Base-by-base conservation (phyloP, 2,113 vertebrate species). In the Calypte anna region DNA sequence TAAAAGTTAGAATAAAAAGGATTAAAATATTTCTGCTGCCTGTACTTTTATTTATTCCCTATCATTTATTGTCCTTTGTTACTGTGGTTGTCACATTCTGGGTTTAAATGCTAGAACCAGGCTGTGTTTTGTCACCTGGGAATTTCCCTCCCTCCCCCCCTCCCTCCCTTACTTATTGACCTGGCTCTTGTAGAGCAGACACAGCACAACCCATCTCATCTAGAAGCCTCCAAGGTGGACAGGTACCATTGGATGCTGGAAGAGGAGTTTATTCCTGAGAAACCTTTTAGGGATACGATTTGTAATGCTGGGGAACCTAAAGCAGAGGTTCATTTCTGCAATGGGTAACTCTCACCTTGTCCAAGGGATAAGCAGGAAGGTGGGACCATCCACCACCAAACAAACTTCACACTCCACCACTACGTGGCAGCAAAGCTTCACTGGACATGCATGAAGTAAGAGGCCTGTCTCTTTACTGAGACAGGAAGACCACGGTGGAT, bases 381-480 rank as follows among this genome's bases (percentile, higher is more conserved):
- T 10, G 80, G 72, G 91, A 74, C 85, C 68, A 80, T 18, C 25
- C 61, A 33, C 14, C 0, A 2, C 20, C 76, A 57, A 74, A 94
- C 61, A 50, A 67, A 53, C 59, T 15, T 70, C 79, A 12, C 16
- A 51, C 62, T 66, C 68, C 55, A 87, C 93, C 94, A 95, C 94
- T 94, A 85, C 7, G 95, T 90, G 95, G 95, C 96, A 97, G 95
- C 91, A 97, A 82, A 93, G 59, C 68, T 43, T 95, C 84, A 46
- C 79, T 38, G 51, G 58, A 95, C 48, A n/a, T 2, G 1, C 20
- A 36, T 19, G 27, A 33, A 83, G 20, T 4, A 7, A 69, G 63
- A 15, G 7, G 59, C 55, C 22, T 24, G 78, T 20, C 64, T 44
- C 18, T 18, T 68, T 30, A 31, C 25, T 48, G 69, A 50, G 33